A percentile compares a stretch with the other conserved stretches of the same genome.
These are phyloP conservation scores for Leuctra nigra DNA, from an alignment of 2,888 invertebrate species.

Conservation along the genomic window DNA sequence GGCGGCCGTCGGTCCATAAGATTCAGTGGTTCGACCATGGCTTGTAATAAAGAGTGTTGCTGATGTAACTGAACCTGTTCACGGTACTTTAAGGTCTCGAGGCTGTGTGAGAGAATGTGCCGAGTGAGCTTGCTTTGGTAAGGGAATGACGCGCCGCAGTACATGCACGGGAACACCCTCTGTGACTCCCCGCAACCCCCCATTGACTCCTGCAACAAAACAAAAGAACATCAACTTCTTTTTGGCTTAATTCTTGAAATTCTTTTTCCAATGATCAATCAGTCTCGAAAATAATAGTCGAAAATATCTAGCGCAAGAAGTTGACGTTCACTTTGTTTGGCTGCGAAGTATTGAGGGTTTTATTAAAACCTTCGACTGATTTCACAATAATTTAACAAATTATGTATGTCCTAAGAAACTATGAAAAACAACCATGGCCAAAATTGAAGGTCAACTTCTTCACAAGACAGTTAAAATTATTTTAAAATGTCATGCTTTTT, in stretches of 20 bases:
- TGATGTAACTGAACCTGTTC: conserved; percentile 56
- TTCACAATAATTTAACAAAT: conserved; percentile 21
- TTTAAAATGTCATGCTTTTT: conserved; percentile 7
- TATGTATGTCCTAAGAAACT: conserved; percentile 25
- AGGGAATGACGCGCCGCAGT: conserved; percentile 82
- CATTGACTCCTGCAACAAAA: conserved; percentile 89
- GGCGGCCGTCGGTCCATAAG: conserved; percentile 37
- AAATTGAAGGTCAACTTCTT: conserved; percentile 95
- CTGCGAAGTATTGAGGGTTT: conserved; percentile 38
- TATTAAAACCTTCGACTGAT: conserved; percentile 14
- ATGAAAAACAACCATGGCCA: conserved; percentile 70
- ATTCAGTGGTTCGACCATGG: conserved; percentile 33
- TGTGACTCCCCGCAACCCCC: conserved; percentile 56
- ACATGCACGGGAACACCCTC: conserved; percentile 72
- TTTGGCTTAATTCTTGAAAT: conserved; percentile 39
- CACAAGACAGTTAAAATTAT: conserved; percentile 44
- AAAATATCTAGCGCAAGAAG: conserved; percentile 55
- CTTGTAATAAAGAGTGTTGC: conserved; percentile 43
- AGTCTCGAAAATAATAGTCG: conserved; percentile 17
- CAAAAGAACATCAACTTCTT: conserved; percentile 90
- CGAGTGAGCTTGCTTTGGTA: conserved; percentile 87
- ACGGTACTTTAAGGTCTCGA: conserved; percentile 81
- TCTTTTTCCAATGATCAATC: conserved; percentile 18
- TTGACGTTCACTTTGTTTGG: conserved; percentile 82
- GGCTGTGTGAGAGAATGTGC: conserved; percentile 81